phyloP scores from a whole-genome alignment of 2,797 vertebrate genomes.

The Falco novaeseelandiae region DNA sequence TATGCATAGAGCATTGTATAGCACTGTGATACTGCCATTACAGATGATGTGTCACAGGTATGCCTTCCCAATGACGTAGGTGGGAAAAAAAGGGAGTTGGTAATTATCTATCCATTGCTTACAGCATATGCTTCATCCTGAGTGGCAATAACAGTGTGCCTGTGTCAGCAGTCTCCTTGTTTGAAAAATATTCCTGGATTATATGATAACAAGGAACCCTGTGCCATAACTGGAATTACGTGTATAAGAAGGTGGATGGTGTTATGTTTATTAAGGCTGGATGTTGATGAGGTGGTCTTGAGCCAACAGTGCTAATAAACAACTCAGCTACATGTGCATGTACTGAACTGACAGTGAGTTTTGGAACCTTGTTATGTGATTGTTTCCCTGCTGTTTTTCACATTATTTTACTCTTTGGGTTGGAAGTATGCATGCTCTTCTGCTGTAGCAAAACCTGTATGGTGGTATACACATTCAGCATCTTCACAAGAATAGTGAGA shows the following conservation, averaged over 20 bases:
- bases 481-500: neutral
- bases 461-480: neutral
- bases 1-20: neutral
- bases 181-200: neutral
- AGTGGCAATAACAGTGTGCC: neutral
- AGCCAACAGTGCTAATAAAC: neutral
- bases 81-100: neutral
- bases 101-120: neutral
- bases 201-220: neutral
- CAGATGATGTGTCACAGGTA: neutral
- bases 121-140: neutral
- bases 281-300: neutral
- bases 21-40: neutral
- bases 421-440: neutral
- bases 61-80: neutral
- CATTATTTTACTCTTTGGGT: neutral
- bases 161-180: neutral
- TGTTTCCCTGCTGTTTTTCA: neutral
- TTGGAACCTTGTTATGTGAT: neutral
- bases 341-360: neutral
- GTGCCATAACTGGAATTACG: neutral
- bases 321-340: neutral
- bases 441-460: neutral
- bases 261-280: neutral
- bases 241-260: neutral